phyloP scores from a whole-genome alignment of 2,888 invertebrate species.

The Kryphioiulus occultus region DNA sequence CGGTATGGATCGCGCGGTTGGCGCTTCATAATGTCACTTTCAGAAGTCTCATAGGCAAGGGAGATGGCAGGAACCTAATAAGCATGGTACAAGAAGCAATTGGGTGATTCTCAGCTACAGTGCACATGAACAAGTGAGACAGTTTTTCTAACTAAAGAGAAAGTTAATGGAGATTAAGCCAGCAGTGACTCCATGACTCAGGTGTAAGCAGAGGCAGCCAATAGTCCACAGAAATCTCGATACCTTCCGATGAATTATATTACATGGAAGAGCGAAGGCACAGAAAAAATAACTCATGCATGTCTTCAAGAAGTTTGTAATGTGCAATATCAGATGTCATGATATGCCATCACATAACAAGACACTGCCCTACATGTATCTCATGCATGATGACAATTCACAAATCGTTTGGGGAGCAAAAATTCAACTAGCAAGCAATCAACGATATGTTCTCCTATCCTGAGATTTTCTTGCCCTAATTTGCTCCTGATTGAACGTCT shows the following conservation, averaged over 20 bases:
- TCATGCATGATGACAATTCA: not conserved
- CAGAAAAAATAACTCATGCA: not conserved
- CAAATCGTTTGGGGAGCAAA: not conserved
- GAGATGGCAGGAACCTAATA: slow-evolving; percentile 77
- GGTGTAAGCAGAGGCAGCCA: slow-evolving; percentile 36
- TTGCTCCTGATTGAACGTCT: too few species aligned
- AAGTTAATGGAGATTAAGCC: slow-evolving; percentile 27
- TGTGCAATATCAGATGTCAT: not conserved
- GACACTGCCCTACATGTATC: not conserved
- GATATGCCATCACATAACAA: not conserved
- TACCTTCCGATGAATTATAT: not conserved
- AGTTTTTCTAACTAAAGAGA: slow-evolving; percentile 37
- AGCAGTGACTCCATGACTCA: slow-evolving; percentile 13
- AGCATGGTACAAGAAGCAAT: slow-evolving; percentile 46
- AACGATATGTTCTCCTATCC: not conserved
- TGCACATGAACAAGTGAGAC: slow-evolving; percentile 44
- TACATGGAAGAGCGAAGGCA: not conserved
- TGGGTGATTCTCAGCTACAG: slow-evolving; percentile 46
- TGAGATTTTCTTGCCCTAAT: too few species aligned
- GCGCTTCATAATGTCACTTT: slow-evolving; percentile 77
- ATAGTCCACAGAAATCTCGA: slow-evolving; percentile 3
- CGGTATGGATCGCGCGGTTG: slow-evolving; percentile 70
- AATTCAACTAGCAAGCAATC: not conserved
- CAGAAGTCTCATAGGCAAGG: slow-evolving; percentile 75
- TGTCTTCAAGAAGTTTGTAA: not conserved